Conservation (phyloP, 92 coral and sea anemone species). For the Porites rus region DNA sequence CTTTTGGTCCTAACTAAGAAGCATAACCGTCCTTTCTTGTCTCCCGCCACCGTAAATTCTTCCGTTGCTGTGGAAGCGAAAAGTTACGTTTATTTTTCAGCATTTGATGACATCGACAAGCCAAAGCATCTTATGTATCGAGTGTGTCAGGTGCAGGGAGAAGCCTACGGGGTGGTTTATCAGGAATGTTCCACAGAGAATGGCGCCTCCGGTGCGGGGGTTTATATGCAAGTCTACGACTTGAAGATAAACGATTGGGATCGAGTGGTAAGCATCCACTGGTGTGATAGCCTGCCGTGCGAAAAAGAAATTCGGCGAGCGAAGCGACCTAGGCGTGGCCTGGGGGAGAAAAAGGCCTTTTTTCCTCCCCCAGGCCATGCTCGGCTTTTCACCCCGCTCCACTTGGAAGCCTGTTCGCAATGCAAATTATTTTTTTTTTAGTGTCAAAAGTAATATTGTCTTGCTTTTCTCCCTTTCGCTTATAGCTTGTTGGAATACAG, state of each 20-base stretch:
- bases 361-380: too few species aligned
- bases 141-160: slow-evolving; percentile 40
- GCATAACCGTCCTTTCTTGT: slow-evolving; percentile 38
- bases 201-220: slow-evolving; percentile 60
- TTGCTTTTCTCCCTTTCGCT: not conserved
- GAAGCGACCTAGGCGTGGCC: too few species aligned
- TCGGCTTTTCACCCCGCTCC: too few species aligned
- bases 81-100: slow-evolving; percentile 53
- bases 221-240: slow-evolving; percentile 57
- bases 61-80: slow-evolving; percentile 2
- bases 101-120: slow-evolving; percentile 34
- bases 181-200: slow-evolving; percentile 37
- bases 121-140: slow-evolving; percentile 43
- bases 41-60: slow-evolving; percentile 31
- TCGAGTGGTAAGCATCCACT: slow-evolving; percentile 29
- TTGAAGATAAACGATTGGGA: slow-evolving; percentile 34
- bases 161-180: slow-evolving; percentile 36
- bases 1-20: slow-evolving; percentile 50
- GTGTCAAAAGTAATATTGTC: not conserved
- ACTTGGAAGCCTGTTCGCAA: too few species aligned
- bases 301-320: not conserved
- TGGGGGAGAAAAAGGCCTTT: too few species aligned
- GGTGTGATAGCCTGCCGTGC: not conserved
- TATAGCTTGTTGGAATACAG: slow-evolving; percentile 40
- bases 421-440: not conserved